These are phyloP conservation scores for Harpagus bidentatus DNA, from an alignment of 2,113 vertebrate genomes.

Conservation along the genomic window DNA sequence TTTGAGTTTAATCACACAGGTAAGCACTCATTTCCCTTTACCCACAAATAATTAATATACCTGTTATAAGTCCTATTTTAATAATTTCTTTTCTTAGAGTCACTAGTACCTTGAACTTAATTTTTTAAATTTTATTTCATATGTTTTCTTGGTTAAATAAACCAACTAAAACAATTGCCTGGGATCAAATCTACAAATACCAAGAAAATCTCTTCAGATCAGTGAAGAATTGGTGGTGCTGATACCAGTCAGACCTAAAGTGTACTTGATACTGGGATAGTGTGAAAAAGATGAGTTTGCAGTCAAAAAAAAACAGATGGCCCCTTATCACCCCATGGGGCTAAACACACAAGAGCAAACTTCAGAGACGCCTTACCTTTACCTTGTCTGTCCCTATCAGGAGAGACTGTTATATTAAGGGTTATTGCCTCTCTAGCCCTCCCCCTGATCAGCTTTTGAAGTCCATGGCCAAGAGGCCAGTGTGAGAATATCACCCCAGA, in stretches of 20 bases:
- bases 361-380: slow-evolving; percentile 73
- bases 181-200: slow-evolving; percentile 52
- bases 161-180: background rate
- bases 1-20: background rate
- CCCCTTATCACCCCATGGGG: slow-evolving; percentile 77
- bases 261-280: slow-evolving; percentile 61
- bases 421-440: slow-evolving; percentile 72
- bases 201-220: slow-evolving; percentile 23
- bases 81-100: background rate
- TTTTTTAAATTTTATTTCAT: background rate
- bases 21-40: background rate
- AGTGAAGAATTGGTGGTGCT: background rate
- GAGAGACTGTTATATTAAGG: slow-evolving; percentile 65
- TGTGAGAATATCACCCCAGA: slow-evolving; percentile 71
- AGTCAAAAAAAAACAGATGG: slow-evolving; percentile 76
- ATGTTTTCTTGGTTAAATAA: background rate
- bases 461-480: slow-evolving; percentile 76
- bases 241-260: slow-evolving; percentile 38
- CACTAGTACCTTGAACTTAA: background rate
- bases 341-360: slow-evolving; percentile 77
- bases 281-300: slow-evolving; percentile 70
- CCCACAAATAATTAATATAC: background rate
- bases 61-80: background rate
- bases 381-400: slow-evolving; percentile 67
- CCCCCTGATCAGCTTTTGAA: slow-evolving; percentile 75